These are phyloP conservation scores for Automeris io DNA, from an alignment of 2,888 invertebrate species.

Conservation along the genomic window DNA sequence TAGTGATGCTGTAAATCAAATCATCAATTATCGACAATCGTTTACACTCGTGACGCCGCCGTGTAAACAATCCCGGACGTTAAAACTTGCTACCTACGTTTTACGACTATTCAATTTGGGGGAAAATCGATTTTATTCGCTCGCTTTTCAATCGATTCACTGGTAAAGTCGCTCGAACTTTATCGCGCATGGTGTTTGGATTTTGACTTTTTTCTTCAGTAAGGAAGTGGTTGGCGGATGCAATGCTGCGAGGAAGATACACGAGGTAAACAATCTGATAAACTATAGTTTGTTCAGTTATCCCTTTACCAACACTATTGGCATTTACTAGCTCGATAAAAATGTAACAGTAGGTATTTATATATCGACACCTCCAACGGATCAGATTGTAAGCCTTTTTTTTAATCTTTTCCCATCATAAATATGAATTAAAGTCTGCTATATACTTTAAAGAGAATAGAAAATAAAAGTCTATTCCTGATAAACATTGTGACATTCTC, in stretches of 20 bases:
- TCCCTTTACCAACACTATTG: constrained; percentile 22
- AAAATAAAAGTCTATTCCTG: no score
- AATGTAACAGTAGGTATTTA: no score
- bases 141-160: constrained; percentile 61
- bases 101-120: constrained; percentile 72
- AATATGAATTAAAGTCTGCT: no score
- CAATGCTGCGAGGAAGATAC: constrained; percentile 41
- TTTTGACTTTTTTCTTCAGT: constrained; percentile 41
- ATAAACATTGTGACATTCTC: no score
- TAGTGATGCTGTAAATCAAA: constrained; percentile 76
- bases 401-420: no score
- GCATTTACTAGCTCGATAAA: no score
- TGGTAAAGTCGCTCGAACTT: constrained; percentile 57
- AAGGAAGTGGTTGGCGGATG: constrained; percentile 68
- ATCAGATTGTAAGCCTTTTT: no score
- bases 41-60: constrained; percentile 75
- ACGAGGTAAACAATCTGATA: constrained; percentile 41
- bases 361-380: no score
- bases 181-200: constrained; percentile 27
- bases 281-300: constrained; percentile 34
- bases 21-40: constrained; percentile 76
- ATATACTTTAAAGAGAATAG: no score
- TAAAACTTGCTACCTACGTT: constrained; percentile 70
- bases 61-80: constrained; percentile 71
- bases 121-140: constrained; percentile 78